phyloP scores from a whole-genome alignment of 2,888 invertebrate species.

The Stenchaetothrips biformis region DNA sequence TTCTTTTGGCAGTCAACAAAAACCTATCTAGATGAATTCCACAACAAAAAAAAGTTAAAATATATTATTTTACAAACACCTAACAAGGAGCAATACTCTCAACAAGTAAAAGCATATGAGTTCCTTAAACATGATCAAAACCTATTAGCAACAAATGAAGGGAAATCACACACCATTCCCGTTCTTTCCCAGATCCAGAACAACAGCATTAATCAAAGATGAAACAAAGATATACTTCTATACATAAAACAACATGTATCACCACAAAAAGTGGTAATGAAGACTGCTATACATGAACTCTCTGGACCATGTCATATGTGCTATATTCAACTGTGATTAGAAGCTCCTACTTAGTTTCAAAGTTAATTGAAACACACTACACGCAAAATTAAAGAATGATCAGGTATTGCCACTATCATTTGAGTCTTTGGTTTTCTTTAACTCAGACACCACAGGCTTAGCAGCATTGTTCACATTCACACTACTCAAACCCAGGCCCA shows the following conservation, averaged over 20 bases:
- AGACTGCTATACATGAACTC: not conserved
- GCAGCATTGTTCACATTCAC: not conserved
- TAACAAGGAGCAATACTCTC: not conserved
- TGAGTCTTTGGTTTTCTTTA: not conserved
- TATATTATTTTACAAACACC: constrained; percentile 1
- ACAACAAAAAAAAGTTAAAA: constrained; percentile 21
- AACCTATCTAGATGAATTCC: not conserved
- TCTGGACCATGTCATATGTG: not conserved
- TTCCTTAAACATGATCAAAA: not conserved
- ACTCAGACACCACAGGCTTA: not conserved
- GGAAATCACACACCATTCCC: not conserved
- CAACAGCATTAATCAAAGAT: not conserved
- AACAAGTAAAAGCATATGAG: not conserved
- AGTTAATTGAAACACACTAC: not conserved
- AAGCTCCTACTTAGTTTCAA: no score
- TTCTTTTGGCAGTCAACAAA: constrained; percentile 20
- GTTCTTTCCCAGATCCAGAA: not conserved
- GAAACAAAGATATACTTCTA: constrained; percentile 16
- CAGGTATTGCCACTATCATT: not conserved
- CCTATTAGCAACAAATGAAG: not conserved
- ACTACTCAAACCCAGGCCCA: not conserved
- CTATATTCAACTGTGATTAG: not conserved
- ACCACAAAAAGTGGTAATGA: not conserved
- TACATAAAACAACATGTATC: not conserved
- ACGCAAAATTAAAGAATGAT: not conserved